phyloP scores from a whole-genome alignment of 2,797 vertebrate species.

The Pantherophis alleghaniensis region DNA sequence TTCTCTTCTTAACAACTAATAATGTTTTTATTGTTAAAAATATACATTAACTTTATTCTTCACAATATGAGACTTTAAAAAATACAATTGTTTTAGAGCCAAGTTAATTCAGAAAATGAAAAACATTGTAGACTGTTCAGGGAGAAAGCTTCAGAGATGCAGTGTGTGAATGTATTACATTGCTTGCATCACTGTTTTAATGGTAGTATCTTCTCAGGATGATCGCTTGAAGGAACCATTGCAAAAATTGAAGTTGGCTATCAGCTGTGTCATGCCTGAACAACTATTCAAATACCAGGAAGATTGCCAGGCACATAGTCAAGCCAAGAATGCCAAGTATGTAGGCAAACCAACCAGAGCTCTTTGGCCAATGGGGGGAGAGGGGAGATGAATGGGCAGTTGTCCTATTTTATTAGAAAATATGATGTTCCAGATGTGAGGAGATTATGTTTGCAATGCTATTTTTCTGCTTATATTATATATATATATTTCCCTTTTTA shows the following conservation, averaged over 20 bases:
- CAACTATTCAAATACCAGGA: slow-evolving; percentile 95
- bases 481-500: background rate
- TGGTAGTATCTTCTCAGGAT: slow-evolving; percentile 75
- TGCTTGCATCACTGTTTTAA: slow-evolving; percentile 23
- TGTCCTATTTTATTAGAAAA: background rate
- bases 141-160: background rate
- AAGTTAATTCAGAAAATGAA: background rate
- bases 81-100: background rate
- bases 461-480: background rate
- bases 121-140: background rate
- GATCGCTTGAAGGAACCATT: slow-evolving; percentile 90
- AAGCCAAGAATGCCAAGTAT: slow-evolving; percentile 91
- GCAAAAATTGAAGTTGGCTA: slow-evolving; percentile 92
- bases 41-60: background rate
- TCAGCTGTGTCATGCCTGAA: slow-evolving; percentile 94
- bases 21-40: background rate
- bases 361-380: background rate
- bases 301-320: slow-evolving; percentile 86
- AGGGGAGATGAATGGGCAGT: background rate
- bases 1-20: background rate
- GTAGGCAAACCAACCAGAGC: slow-evolving; percentile 48
- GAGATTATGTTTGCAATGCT: background rate
- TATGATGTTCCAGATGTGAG: background rate
- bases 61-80: background rate
- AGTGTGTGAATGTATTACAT: background rate